Percentiles rank a stretch among this genome's conserved stretches.
Evolutionary conservation across 2,888 invertebrate species (phyloP).

Genomic region (Eristalis tenax): DNA sequence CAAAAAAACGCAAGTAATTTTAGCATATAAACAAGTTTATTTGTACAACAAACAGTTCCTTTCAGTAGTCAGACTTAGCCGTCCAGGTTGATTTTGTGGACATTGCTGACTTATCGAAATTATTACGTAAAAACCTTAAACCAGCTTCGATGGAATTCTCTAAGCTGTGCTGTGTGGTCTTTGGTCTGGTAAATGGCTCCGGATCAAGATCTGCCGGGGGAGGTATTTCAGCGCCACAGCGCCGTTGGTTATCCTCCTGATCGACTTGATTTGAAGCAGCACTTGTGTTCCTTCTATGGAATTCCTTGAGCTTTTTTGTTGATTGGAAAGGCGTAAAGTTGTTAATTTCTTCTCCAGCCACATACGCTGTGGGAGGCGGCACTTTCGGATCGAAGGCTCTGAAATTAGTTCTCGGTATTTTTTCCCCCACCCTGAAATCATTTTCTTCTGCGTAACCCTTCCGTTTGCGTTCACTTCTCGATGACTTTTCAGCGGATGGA

Average conservation of each 20-base stretch:
- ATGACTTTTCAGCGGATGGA: slow-evolving; percentile 81
- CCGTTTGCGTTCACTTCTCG: slow-evolving; percentile 21
- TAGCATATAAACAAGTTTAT: slow-evolving; percentile 14
- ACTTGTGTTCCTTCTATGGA: slow-evolving; percentile 30
- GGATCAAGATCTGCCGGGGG: slow-evolving; percentile 85
- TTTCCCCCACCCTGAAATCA: neutral
- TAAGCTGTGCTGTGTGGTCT: slow-evolving; percentile 76
- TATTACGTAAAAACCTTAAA: slow-evolving; percentile 82
- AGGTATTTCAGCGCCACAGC: slow-evolving; percentile 83
- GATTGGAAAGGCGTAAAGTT: slow-evolving; percentile 55
- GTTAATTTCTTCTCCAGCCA: neutral
- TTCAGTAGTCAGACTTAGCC: slow-evolving; percentile 79
- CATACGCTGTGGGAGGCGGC: neutral
- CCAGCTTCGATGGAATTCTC: slow-evolving; percentile 83
- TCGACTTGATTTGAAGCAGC: neutral
- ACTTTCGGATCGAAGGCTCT: slow-evolving; percentile 14
- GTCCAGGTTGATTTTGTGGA: slow-evolving; percentile 79
- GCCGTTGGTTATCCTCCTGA: slow-evolving; percentile 40
- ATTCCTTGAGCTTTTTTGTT: slow-evolving; percentile 43
- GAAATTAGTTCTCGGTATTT: slow-evolving; percentile 47
- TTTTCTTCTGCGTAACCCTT: neutral
- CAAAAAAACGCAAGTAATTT: neutral
- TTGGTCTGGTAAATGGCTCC: slow-evolving; percentile 74
- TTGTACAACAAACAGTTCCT: neutral
- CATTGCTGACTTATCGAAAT: slow-evolving; percentile 81